Evolutionary conservation across 2,113 vertebrate genomes (phyloP), one percentile per base, ranked within the genome.

Genomic region (Dissostichus mawsoni): DNA sequence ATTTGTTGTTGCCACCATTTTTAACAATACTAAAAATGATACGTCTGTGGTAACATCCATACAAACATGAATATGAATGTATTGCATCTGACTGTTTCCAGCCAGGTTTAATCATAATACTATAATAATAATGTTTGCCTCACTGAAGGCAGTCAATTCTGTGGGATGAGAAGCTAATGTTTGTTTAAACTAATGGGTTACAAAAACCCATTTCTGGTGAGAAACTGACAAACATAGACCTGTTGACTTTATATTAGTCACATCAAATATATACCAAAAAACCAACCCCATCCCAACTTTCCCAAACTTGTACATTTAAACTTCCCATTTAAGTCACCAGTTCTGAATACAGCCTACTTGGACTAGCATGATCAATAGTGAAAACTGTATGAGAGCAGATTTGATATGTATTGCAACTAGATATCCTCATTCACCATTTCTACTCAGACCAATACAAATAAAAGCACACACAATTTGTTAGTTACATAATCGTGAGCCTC

Each of bases 261-360:
- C 1, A 11, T 48, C 47, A 41, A 41, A 47, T 45, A 25, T 18
- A 14, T 63, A 10, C 18, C 25, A 75, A 23, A 33, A 48, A 66
- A 3, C 7, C 61, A 16, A 5, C 4, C 13, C 29, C 20, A 25
- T 13, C 45, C 11, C 62, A 5, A n/a, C 29, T 68, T 47, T 23
- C 20, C 45, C 17, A 44, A 20, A 11, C 10, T 18, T 79, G 41
- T 52, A 1, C 56, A 72, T 11, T 44, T 16, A 44, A 66, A 47
- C 50, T 51, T 23, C 23, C 4, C 1, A 2, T 55, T 8, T 23
- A 20, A 78, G 9, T 69, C 52, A 63, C 23, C 41, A 76, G 63
- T 71, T 89, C 67, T 79, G 71, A 76, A 73, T 76, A 69, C 66
- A 86, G 51, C 41, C 47, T 4, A 20, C 69, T 44, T 18, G 5